A percentile compares a stretch with the other conserved stretches of the same genome.
These are phyloP conservation scores for Datnioides undecimradiatus DNA, from an alignment of 2,113 vertebrate genomes.

Conservation along the genomic window DNA sequence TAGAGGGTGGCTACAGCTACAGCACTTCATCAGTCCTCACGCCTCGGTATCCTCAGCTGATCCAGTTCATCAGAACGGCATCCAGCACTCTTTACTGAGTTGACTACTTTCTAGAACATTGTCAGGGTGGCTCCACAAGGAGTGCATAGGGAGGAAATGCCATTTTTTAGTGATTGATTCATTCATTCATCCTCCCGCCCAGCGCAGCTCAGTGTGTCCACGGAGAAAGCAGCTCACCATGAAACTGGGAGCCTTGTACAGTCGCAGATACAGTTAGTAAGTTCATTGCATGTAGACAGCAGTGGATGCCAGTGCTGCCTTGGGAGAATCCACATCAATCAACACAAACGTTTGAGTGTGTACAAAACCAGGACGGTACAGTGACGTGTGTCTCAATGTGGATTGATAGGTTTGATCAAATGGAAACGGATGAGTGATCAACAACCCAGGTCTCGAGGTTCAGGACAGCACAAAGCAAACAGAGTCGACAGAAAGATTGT, in stretches of 20 bases:
- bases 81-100: not conserved
- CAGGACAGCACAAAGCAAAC: not conserved
- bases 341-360: no score
- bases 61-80: no score
- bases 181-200: no score
- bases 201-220: no score
- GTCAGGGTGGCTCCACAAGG: not conserved
- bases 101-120: not conserved
- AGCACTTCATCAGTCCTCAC: no score
- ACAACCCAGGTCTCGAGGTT: not conserved
- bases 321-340: not conserved
- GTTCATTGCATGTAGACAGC: not conserved
- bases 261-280: not conserved
- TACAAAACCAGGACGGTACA: no score
- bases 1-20: no score
- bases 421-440: no score
- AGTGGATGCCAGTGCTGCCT: not conserved
- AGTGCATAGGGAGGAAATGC: not conserved
- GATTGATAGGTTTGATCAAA: no score
- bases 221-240: not conserved
- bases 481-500: conserved; percentile 6
- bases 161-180: not conserved
- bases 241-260: not conserved
- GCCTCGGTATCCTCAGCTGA: no score
- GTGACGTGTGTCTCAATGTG: no score